Evolutionary conservation across 2,113 vertebrate species (phyloP).

Genomic region (Tyrannus savana): DNA sequence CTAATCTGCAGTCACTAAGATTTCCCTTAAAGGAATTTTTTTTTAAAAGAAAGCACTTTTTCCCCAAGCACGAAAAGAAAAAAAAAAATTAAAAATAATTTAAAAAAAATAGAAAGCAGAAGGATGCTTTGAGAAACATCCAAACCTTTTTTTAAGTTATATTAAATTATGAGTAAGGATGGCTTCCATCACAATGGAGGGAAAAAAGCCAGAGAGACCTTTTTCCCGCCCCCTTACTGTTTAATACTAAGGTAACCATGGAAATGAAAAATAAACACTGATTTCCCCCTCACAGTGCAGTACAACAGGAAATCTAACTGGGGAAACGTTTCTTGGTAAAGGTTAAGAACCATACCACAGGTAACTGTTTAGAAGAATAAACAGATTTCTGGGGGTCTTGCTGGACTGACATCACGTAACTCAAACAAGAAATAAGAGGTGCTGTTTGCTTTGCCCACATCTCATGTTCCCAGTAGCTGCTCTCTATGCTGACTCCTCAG

Average conservation of each 20-base stretch:
- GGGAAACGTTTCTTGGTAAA: background rate
- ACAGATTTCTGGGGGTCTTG: background rate
- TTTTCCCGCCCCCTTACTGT: background rate
- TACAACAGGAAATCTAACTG: background rate
- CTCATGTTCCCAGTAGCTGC: background rate
- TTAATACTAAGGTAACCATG: background rate
- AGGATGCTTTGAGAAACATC: background rate
- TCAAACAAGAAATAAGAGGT: background rate
- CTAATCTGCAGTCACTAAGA: background rate
- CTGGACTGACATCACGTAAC: background rate
- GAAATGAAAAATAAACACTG: background rate
- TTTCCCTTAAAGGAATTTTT: background rate
- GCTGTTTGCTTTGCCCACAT: background rate
- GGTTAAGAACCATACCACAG: background rate
- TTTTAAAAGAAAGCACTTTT: background rate
- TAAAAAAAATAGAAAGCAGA: background rate
- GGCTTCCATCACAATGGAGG: background rate
- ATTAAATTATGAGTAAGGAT: background rate
- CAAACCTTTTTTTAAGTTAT: background rate
- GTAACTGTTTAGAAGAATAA: background rate
- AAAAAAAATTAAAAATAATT: background rate
- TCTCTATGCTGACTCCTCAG: background rate
- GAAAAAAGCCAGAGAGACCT: fast-evolving
- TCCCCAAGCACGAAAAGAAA: background rate
- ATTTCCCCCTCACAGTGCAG: background rate